Evolutionary conservation across 2,888 invertebrate species (phyloP).

Genomic region (Tetragnatha montana): DNA sequence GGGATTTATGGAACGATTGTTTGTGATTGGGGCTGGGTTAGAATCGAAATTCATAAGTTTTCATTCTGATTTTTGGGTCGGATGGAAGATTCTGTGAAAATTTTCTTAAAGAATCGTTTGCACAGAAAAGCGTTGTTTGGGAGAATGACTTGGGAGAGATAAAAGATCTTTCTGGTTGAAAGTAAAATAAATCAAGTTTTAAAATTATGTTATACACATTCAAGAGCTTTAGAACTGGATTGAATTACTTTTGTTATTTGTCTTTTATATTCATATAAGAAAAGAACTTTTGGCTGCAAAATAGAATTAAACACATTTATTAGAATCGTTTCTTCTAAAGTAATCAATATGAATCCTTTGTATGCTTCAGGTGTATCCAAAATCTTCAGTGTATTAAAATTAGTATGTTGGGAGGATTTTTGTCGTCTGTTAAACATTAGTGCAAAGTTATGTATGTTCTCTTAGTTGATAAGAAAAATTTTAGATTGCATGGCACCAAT

Average conservation of each 20-base stretch:
- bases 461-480: too few relatives aligned
- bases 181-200: background rate
- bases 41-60: slow-evolving; percentile 33
- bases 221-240: background rate
- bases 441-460: too few relatives aligned
- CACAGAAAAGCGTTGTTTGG: background rate
- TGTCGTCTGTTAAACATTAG: too few relatives aligned
- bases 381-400: too few relatives aligned
- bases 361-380: too few relatives aligned
- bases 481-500: too few relatives aligned
- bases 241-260: background rate
- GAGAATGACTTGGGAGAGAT: background rate
- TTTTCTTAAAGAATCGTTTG: background rate
- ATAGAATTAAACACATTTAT: too few relatives aligned
- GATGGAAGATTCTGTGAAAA: background rate
- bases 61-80: slow-evolving; percentile 11
- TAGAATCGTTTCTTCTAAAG: too few relatives aligned
- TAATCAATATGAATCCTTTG: too few relatives aligned
- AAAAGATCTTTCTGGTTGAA: background rate
- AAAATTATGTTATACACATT: background rate
- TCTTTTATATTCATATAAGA: background rate
- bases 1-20: slow-evolving; percentile 15
- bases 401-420: too few relatives aligned
- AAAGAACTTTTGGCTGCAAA: too few relatives aligned
- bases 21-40: background rate